phyloP scores from a whole-genome alignment of 1,140 invertebrate genomes.

The Drepana arcuata region DNA sequence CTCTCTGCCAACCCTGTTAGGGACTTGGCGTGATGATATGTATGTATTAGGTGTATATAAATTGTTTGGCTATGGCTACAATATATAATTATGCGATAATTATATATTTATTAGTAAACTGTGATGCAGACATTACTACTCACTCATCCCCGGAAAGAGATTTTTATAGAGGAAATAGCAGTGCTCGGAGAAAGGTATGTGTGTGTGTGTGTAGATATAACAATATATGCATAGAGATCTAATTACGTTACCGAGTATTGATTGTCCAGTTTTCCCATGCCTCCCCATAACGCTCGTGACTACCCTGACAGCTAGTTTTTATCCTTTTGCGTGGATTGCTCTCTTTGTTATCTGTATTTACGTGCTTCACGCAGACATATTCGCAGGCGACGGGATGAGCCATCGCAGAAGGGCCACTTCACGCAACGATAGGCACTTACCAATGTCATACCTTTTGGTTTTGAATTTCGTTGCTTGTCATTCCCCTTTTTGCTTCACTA shows the following conservation, averaged over 20 bases:
- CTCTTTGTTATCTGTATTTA: constrained; percentile 55
- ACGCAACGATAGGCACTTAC: too few species aligned
- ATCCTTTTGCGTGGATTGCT: constrained; percentile 35
- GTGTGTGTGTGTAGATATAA: too few species aligned
- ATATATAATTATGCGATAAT: too few species aligned
- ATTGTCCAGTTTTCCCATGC: not conserved
- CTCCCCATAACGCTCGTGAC: constrained; percentile 31
- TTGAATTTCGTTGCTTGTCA: too few species aligned
- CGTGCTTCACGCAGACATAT: constrained; percentile 18
- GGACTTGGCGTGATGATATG: too few species aligned
- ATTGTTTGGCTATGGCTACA: too few species aligned
- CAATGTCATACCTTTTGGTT: too few species aligned
- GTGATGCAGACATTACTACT: not conserved
- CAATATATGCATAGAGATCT: not conserved
- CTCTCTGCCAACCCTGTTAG: too few species aligned
- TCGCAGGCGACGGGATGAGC: constrained; percentile 9
- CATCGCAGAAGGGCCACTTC: constrained; percentile 16
- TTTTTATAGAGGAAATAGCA: not conserved
- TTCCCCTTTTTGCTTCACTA: too few species aligned
- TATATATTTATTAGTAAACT: not conserved
- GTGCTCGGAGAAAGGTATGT: not conserved
- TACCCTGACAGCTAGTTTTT: constrained; percentile 55
- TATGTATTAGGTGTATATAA: too few species aligned
- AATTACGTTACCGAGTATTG: not conserved
- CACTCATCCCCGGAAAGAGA: not conserved